phyloP scores from a whole-genome alignment of 1,140 invertebrate species.

The Kradibia gibbosae region DNA sequence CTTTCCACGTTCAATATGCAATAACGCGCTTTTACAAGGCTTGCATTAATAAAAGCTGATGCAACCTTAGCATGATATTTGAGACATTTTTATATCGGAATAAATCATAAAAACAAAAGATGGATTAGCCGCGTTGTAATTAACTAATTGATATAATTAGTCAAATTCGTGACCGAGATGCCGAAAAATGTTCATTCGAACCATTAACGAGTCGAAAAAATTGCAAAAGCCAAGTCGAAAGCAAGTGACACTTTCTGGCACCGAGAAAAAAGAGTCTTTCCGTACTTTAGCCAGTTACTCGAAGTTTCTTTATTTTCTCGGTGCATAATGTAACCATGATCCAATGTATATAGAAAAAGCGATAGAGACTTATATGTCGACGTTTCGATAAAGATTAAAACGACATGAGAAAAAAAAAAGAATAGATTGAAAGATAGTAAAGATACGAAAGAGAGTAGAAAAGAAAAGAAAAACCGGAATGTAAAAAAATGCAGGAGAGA shows the following conservation, averaged over 20 bases:
- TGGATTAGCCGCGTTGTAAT: too few relatives aligned
- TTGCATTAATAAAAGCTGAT: too few relatives aligned
- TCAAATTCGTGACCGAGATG: background rate
- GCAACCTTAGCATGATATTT: too few relatives aligned
- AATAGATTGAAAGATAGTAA: background rate
- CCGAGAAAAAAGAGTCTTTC: background rate
- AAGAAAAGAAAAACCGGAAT: constrained; percentile 32
- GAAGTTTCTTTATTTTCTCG: background rate
- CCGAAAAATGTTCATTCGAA: background rate
- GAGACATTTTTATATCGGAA: too few relatives aligned
- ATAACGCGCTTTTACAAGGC: too few relatives aligned
- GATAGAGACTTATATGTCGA: background rate
- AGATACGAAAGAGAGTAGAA: constrained; percentile 14
- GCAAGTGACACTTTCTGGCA: constrained; percentile 6
- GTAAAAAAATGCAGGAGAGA: constrained; percentile 65
- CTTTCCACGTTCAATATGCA: too few relatives aligned
- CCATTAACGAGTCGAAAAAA: background rate
- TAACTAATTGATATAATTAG: too few relatives aligned
- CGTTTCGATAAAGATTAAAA: too few relatives aligned
- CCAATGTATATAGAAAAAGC: background rate
- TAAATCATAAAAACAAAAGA: too few relatives aligned
- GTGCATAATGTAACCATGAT: background rate
- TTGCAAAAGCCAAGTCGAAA: background rate
- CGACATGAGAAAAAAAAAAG: constrained; percentile 39
- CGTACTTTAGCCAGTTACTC: background rate